Conservation (phyloP, 2,113 vertebrate species). For the Siniperca knerii region DNA sequence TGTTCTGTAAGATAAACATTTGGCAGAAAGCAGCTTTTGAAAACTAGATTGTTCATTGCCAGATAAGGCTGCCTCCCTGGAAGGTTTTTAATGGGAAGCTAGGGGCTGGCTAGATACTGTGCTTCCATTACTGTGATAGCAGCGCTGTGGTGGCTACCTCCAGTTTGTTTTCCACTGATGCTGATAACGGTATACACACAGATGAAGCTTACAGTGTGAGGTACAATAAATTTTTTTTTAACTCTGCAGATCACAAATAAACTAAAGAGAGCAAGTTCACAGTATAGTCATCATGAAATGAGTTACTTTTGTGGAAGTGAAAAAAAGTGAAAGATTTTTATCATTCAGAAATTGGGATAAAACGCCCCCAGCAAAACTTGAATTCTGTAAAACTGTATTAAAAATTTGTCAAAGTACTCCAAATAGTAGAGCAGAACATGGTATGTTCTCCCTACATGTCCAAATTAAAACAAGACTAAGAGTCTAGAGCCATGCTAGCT, state of each 20-base stretch:
- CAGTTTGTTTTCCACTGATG: constrained; percentile 46
- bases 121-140: constrained; percentile 74
- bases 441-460: not conserved
- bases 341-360: not conserved
- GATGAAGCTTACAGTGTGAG: constrained; percentile 35
- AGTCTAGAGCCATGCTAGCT: too few relatives aligned
- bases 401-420: not conserved
- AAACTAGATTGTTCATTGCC: constrained; percentile 62
- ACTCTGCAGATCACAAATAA: not conserved
- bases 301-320: not conserved
- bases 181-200: constrained; percentile 49
- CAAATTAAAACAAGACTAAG: too few relatives aligned
- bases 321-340: not conserved
- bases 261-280: not conserved
- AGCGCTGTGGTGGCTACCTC: constrained; percentile 23
- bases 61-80: constrained; percentile 70
- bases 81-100: constrained; percentile 69
- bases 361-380: not conserved
- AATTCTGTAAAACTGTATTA: not conserved
- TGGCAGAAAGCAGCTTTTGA: constrained; percentile 57
- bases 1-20: constrained; percentile 69
- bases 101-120: constrained; percentile 36
- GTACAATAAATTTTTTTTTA: constrained; percentile 7
- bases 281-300: not conserved
- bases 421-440: too few relatives aligned